Percentiles rank a stretch among this genome's conserved stretches.
These are phyloP conservation scores for Drosophila subquinaria DNA, from an alignment of 2,888 invertebrate genomes.

Conservation along the genomic window DNA sequence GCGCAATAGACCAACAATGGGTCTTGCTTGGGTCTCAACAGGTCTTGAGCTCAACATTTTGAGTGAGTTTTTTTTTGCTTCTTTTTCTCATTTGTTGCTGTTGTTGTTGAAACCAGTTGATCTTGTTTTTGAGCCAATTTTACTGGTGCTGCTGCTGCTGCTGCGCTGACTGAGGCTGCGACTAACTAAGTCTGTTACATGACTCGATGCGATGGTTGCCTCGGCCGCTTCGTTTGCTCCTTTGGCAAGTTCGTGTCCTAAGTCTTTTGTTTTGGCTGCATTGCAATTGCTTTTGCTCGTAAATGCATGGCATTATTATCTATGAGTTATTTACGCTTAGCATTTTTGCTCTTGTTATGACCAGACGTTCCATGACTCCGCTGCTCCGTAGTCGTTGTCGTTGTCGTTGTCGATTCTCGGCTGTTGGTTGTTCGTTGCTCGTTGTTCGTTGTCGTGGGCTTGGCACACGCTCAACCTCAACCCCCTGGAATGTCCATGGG, in stretches of 20 bases:
- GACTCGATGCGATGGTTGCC: slow-evolving; percentile 49
- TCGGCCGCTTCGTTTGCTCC: slow-evolving; percentile 54
- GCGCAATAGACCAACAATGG: slow-evolving; percentile 78
- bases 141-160: slow-evolving; percentile 6
- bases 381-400: slow-evolving; percentile 22
- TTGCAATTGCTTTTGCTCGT: slow-evolving; percentile 60
- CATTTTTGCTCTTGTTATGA: slow-evolving; percentile 73
- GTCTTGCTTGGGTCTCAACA: slow-evolving; percentile 68
- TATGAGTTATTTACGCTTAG: slow-evolving; percentile 78
- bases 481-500: slow-evolving; percentile 70
- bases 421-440: slow-evolving; percentile 33
- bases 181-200: slow-evolving; percentile 73
- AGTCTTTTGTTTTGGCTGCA: slow-evolving; percentile 77
- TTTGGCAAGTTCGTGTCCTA: slow-evolving; percentile 80
- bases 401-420: slow-evolving; percentile 35
- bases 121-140: slow-evolving; percentile 68
- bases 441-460: slow-evolving; percentile 64
- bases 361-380: slow-evolving; percentile 51
- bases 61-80: slow-evolving; percentile 71
- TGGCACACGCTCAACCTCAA: slow-evolving; percentile 71
- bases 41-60: slow-evolving; percentile 71
- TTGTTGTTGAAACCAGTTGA: slow-evolving; percentile 71
- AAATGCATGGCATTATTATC: slow-evolving; percentile 78
- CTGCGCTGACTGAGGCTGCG: slow-evolving; percentile 22
- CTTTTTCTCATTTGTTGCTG: not conserved